Percentiles rank a stretch among this genome's conserved stretches.
Evolutionary conservation across 1,140 invertebrate species (phyloP).

Genomic region (Ridgeia piscesae): DNA sequence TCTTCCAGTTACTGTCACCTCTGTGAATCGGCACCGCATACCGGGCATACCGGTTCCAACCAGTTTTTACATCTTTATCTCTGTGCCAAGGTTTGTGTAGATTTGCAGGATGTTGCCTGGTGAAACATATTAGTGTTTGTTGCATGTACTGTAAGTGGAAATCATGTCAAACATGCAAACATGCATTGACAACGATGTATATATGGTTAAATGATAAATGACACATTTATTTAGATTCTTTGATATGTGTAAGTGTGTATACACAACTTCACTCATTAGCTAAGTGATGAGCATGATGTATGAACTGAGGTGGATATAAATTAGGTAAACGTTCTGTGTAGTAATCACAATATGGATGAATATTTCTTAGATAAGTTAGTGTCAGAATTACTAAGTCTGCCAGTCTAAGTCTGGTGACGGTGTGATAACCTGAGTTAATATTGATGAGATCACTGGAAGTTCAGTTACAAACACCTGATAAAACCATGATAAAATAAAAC

Average conservation of each 20-base stretch:
- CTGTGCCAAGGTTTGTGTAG: background rate
- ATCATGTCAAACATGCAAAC: background rate
- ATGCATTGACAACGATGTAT: background rate
- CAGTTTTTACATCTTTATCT: background rate
- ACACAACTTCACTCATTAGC: background rate
- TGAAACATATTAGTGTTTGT: background rate
- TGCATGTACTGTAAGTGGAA: background rate
- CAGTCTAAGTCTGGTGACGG: too few relatives aligned
- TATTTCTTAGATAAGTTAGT: too few relatives aligned
- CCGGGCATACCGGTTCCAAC: background rate
- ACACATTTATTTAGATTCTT: background rate
- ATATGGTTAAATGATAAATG: background rate
- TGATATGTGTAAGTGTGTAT: background rate
- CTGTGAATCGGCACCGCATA: background rate
- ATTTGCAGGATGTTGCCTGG: background rate
- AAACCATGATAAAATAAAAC: too few relatives aligned
- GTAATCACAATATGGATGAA: too few relatives aligned
- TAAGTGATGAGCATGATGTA: background rate
- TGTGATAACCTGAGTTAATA: too few relatives aligned
- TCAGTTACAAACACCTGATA: too few relatives aligned
- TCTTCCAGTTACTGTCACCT: background rate
- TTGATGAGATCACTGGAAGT: too few relatives aligned
- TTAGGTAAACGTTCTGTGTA: too few relatives aligned
- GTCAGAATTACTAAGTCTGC: too few relatives aligned
- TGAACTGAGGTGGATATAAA: background rate